A percentile compares a stretch with the other conserved stretches of the same genome.
Conservation (phyloP, 2,888 invertebrate genomes). For the Drosophila mimica region DNA sequence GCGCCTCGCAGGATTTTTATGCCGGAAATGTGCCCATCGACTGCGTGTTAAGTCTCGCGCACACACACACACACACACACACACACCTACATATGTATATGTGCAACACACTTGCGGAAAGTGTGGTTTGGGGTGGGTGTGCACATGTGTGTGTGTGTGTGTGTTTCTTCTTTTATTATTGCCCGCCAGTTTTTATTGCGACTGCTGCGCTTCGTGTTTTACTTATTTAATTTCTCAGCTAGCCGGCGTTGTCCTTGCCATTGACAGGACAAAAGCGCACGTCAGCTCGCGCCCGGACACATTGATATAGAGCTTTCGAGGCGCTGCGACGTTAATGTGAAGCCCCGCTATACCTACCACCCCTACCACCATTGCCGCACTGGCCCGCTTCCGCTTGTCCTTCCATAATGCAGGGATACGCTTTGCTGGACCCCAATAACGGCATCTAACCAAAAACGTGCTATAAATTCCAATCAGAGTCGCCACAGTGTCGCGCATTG, state of each 20-base stretch:
- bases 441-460: constrained; percentile 64
- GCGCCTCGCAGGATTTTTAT: constrained; percentile 65
- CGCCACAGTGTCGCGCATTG: constrained; percentile 43
- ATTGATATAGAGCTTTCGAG: constrained; percentile 37
- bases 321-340: constrained; percentile 23
- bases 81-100: constrained; percentile 7
- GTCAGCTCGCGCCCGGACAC: constrained; percentile 37
- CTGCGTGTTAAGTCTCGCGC: constrained; percentile 76
- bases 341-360: not conserved
- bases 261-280: constrained; percentile 63
- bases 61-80: constrained; percentile 29
- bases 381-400: not conserved
- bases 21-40: constrained; percentile 78
- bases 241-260: constrained; percentile 59
- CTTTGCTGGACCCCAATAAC: constrained; percentile 41
- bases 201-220: constrained; percentile 56
- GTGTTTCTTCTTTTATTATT: constrained; percentile 59
- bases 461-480: constrained; percentile 74
- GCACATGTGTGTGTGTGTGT: constrained; percentile 5
- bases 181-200: constrained; percentile 67
- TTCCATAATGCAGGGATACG: constrained; percentile 44
- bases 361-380: not conserved
- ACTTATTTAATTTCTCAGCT: constrained; percentile 75
- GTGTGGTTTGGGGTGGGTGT: not conserved
- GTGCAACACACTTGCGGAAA: constrained; percentile 8